A percentile compares a stretch with the other conserved stretches of the same genome.
These are phyloP conservation scores for Litoditis marina DNA, from an alignment of 2,888 invertebrate species.

Conservation along the genomic window DNA sequence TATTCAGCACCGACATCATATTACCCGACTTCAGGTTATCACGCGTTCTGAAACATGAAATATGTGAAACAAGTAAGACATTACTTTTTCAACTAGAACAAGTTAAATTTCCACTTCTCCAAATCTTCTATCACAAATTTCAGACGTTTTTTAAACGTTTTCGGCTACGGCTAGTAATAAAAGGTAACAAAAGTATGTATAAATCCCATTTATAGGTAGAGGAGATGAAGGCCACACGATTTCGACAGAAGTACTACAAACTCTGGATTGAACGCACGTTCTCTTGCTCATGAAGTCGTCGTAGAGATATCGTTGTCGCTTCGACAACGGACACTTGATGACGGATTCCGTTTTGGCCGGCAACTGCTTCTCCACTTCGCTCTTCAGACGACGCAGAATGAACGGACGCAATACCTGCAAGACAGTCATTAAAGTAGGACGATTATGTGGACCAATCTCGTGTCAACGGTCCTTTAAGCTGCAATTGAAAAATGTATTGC, in stretches of 20 bases:
- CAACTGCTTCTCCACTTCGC: constrained; percentile 93
- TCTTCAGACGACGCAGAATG: constrained; percentile 83
- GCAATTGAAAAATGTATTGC: too few species aligned
- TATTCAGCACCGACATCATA: constrained; percentile 88
- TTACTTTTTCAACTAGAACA: too few species aligned
- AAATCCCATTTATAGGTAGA: too few species aligned
- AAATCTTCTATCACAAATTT: background rate
- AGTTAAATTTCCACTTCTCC: too few species aligned
- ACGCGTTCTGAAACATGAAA: constrained; percentile 74
- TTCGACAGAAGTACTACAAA: constrained; percentile 25
- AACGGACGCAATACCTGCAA: constrained; percentile 83
- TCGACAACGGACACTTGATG: constrained; percentile 86
- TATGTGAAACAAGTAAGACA: too few species aligned
- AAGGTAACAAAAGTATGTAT: too few species aligned
- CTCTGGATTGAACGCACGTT: constrained; percentile 71
- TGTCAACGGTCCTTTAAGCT: too few species aligned
- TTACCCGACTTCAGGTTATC: constrained; percentile 90
- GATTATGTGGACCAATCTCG: too few species aligned
- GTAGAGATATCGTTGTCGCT: constrained; percentile 91
- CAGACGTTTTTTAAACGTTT: background rate
- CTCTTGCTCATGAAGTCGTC: constrained; percentile 98
- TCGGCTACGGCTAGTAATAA: too few species aligned
- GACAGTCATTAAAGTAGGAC: background rate
- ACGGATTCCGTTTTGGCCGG: constrained; percentile 94
- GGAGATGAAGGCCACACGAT: too few species aligned